phyloP scores from a whole-genome alignment of 2,888 invertebrate species.

The Gerosis bhagava region DNA sequence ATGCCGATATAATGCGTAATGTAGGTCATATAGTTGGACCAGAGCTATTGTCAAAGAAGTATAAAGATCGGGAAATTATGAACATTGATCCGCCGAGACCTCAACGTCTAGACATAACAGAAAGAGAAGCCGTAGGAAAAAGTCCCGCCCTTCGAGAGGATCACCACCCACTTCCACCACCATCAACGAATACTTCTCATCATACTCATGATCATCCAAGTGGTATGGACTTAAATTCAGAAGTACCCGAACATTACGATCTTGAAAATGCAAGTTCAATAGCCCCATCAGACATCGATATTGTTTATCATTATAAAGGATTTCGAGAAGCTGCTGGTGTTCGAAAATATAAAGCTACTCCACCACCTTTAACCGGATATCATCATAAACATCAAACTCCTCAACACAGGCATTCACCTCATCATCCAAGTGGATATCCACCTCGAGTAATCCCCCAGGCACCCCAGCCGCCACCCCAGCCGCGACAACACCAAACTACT shows the following conservation, averaged over 20 bases:
- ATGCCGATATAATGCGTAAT: conserved; percentile 88
- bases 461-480: conserved; percentile 85
- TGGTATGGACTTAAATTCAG: conserved; percentile 89
- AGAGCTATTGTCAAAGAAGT: conserved; percentile 93
- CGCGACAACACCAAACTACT: conserved; percentile 92
- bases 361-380: conserved; percentile 90
- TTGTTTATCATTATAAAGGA: conserved; percentile 97
- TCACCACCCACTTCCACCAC: conserved; percentile 90
- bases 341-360: conserved; percentile 93
- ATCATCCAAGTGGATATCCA: conserved; percentile 89
- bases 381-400: conserved; percentile 89
- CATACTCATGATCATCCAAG: conserved; percentile 88
- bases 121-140: conserved; percentile 93
- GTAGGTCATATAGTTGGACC: conserved; percentile 92
- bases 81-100: conserved; percentile 88
- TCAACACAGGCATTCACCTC: conserved; percentile 90
- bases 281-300: conserved; percentile 98
- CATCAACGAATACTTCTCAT: conserved; percentile 87
- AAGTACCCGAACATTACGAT: conserved; percentile 96
- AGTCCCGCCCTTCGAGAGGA: conserved; percentile 91
- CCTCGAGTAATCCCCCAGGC: conserved; percentile 87
- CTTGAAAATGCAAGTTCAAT: conserved; percentile 98
- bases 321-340: conserved; percentile 93
- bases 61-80: conserved; percentile 92
- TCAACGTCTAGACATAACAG: conserved; percentile 96